Percentiles rank a stretch among this genome's conserved stretches.
Conservation (phyloP, 2,113 vertebrate species). For the Colius striatus region DNA sequence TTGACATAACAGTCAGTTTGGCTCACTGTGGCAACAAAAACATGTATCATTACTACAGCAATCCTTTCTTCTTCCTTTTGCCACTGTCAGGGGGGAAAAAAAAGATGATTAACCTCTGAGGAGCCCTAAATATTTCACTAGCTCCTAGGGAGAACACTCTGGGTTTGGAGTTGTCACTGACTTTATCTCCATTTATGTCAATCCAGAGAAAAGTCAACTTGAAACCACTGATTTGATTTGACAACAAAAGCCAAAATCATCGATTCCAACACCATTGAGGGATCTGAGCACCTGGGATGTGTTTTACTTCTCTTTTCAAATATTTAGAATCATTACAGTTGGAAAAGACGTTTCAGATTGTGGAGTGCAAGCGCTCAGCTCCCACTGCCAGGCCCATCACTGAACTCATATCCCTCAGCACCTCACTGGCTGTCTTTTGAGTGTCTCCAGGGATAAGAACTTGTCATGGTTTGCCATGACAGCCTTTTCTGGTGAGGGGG, state of each 20-base stretch:
- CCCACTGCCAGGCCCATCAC: too few species aligned
- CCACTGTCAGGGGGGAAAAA: not conserved
- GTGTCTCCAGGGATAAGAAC: too few species aligned
- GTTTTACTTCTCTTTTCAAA: not conserved
- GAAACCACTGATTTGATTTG: not conserved
- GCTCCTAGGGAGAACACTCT: not conserved
- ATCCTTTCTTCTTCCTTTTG: not conserved
- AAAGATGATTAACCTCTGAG: not conserved
- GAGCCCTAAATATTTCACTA: not conserved
- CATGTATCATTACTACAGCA: not conserved
- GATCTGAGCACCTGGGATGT: too few species aligned
- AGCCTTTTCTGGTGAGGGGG: too few species aligned
- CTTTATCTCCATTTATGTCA: not conserved
- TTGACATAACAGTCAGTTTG: conserved; percentile 79
- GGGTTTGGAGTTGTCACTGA: not conserved
- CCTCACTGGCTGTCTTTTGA: too few species aligned
- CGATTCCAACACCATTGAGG: not conserved
- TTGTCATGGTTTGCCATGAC: too few species aligned
- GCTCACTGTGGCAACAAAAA: conserved; percentile 62
- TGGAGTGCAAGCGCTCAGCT: too few species aligned
- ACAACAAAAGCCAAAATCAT: not conserved
- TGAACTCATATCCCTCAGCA: too few species aligned
- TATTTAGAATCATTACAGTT: not conserved
- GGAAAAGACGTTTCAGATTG: too few species aligned
- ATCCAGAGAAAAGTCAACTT: not conserved